These are phyloP conservation scores for Falco naumanni DNA, from an alignment of 2,797 vertebrate genomes.

Conservation along the genomic window DNA sequence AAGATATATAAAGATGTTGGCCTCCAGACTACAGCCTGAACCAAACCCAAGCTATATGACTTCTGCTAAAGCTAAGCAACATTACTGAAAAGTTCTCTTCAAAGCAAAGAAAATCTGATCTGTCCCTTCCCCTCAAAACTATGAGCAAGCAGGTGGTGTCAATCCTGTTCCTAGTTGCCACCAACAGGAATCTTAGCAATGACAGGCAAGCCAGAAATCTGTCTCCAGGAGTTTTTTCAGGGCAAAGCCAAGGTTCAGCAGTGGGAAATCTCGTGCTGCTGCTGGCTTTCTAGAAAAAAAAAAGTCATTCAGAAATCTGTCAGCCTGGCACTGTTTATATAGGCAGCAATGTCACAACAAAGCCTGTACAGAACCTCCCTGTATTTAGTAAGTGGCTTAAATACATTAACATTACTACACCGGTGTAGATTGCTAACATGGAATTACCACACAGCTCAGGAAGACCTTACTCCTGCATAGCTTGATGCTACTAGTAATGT, in stretches of 20 bases:
- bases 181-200: not conserved
- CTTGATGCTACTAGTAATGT: fast-evolving
- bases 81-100: not conserved
- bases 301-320: not conserved
- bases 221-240: not conserved
- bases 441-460: not conserved
- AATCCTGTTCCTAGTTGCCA: not conserved
- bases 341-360: not conserved
- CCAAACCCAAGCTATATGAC: not conserved
- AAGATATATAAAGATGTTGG: not conserved
- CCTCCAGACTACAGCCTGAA: not conserved
- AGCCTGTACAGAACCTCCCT: not conserved
- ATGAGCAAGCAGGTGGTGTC: not conserved
- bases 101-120: not conserved
- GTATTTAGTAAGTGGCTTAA: not conserved
- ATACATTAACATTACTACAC: not conserved
- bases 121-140: not conserved
- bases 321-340: not conserved
- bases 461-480: not conserved
- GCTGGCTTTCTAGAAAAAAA: not conserved
- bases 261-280: not conserved
- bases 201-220: not conserved
- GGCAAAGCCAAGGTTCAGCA: not conserved
- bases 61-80: not conserved
- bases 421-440: not conserved